A percentile compares a stretch with the other conserved stretches of the same genome.
Evolutionary conservation across 2,113 vertebrate species (phyloP).

Genomic region (Myotis lucifugus): DNA sequence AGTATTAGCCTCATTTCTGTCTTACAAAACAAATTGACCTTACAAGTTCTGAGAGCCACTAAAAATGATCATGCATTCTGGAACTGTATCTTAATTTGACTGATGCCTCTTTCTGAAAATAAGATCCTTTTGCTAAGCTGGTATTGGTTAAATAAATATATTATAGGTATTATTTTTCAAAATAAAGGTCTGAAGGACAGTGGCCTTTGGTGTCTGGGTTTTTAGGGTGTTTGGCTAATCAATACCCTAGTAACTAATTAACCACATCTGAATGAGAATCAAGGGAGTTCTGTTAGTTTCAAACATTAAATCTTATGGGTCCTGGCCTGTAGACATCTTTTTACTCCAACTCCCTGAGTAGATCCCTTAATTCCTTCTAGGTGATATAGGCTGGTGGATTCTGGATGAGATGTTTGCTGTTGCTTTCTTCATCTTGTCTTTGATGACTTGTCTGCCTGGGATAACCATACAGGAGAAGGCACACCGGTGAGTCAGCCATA

Average conservation of each 20-base stretch:
- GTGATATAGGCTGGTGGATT: conserved; percentile 43
- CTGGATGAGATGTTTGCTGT: conserved; percentile 68
- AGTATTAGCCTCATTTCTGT: background rate
- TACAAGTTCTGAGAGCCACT: background rate
- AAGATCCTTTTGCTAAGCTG: background rate
- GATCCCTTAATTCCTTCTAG: conserved; percentile 37
- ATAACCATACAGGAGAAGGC: conserved; percentile 35
- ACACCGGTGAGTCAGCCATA: conserved; percentile 77
- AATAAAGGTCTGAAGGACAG: conserved; percentile 62
- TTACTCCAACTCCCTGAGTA: background rate
- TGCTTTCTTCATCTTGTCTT: conserved; percentile 56
- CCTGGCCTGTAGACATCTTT: background rate
- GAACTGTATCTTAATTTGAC: background rate
- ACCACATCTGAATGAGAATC: conserved; percentile 42
- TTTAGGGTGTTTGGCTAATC: conserved; percentile 59
- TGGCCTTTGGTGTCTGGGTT: conserved; percentile 40
- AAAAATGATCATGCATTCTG: background rate
- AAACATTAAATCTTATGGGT: background rate
- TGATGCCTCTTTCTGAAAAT: conserved; percentile 32
- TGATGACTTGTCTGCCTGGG: background rate
- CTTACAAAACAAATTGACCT: background rate
- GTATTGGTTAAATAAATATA: conserved; percentile 65
- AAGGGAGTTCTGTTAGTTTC: conserved; percentile 38
- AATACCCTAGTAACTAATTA: conserved; percentile 81
- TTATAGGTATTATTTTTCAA: conserved; percentile 66